Conservation (phyloP, 2,888 invertebrate genomes). For the Sinelater perroti region DNA sequence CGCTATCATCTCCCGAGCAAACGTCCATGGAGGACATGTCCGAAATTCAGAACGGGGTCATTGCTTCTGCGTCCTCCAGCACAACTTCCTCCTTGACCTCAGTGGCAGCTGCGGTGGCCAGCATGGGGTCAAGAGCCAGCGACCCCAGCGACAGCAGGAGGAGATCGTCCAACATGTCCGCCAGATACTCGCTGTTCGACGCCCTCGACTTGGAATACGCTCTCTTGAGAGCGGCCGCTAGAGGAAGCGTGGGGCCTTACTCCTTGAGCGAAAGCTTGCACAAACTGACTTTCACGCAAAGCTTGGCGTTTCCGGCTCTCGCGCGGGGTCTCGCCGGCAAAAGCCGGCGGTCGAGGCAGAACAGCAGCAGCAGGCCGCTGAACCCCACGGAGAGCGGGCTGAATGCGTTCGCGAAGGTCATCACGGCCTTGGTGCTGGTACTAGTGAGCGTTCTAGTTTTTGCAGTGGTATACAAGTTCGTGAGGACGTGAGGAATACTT, state of each 20-base stretch:
- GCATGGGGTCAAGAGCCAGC: constrained; percentile 51
- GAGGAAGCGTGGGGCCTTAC: constrained; percentile 77
- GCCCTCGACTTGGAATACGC: constrained; percentile 77
- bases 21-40: constrained; percentile 61
- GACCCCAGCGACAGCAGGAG: constrained; percentile 62
- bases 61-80: constrained; percentile 63
- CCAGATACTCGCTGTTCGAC: constrained; percentile 74
- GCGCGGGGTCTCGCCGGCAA: constrained; percentile 74
- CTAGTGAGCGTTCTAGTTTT: constrained; percentile 76
- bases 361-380: constrained; percentile 63
- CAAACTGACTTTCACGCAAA: constrained; percentile 78
- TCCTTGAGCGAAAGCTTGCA: constrained; percentile 76
- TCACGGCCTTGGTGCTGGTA: constrained; percentile 74
- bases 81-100: constrained; percentile 69
- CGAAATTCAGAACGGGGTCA: constrained; percentile 55
- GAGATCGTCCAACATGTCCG: constrained; percentile 69
- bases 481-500: constrained; percentile 80
- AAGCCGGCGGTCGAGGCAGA: constrained; percentile 64
- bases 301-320: constrained; percentile 75
- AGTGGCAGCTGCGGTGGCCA: constrained; percentile 56
- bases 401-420: constrained; percentile 76
- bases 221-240: constrained; percentile 71
- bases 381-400: constrained; percentile 72
- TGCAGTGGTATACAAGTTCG: constrained; percentile 77
- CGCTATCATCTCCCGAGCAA: constrained; percentile 59